phyloP scores from a whole-genome alignment of 1,140 invertebrate species.

The Drosophila nigromelanica region DNA sequence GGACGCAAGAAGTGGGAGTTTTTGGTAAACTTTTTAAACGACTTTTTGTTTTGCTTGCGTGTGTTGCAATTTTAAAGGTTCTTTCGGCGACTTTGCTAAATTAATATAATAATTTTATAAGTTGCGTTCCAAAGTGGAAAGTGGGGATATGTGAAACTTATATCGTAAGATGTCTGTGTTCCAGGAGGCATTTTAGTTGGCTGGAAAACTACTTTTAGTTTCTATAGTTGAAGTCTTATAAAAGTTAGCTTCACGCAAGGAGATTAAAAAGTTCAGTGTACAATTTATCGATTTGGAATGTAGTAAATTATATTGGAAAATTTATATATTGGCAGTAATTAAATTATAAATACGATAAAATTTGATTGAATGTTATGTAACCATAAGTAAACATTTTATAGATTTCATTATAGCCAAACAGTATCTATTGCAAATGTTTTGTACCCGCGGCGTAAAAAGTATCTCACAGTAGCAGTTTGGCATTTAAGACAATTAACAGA shows the following conservation, averaged over 20 bases:
- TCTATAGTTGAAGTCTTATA: no score
- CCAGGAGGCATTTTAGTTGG: background rate
- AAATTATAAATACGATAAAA: no score
- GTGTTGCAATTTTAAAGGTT: constrained; percentile 51
- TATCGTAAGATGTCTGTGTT: background rate
- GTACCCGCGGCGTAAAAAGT: background rate
- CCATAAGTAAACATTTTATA: no score
- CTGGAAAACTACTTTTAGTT: no score
- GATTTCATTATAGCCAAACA: background rate
- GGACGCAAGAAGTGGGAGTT: constrained; percentile 19
- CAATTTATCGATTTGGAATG: no score
- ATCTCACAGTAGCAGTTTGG: constrained; percentile 11
- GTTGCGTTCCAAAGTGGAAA: background rate
- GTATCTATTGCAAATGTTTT: background rate
- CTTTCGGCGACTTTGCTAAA: constrained; percentile 20
- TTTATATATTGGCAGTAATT: no score
- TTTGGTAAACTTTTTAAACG: constrained; percentile 53
- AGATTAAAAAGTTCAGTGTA: no score
- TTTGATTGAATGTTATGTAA: no score
- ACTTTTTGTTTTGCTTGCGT: constrained; percentile 42
- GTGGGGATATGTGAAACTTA: background rate
- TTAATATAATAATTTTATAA: constrained; percentile 16
- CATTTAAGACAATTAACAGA: constrained; percentile 45
- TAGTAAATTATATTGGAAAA: no score
- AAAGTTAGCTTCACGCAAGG: no score